Evolutionary conservation across 2,888 invertebrate species (phyloP), one percentile per base, ranked within the genome.

Genomic region (Stenodema calcarata): DNA sequence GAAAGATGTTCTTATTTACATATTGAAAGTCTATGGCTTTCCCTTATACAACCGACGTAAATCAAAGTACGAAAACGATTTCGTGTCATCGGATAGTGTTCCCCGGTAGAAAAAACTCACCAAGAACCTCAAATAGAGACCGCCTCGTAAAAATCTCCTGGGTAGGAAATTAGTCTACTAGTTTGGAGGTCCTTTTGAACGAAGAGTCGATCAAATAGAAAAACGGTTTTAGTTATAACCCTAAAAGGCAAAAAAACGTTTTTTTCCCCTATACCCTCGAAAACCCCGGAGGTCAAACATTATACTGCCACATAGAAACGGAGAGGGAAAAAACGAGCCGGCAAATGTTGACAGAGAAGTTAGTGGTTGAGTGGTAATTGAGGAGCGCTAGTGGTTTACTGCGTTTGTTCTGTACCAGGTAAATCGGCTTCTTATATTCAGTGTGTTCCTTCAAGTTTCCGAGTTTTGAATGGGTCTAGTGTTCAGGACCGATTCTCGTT

Each of bases 111-210:
- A 12, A 70, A 70, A 30, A 1, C 27, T 28, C 73, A 18, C 27
- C 11, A 73, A n/a, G 11, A n/a, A n/a, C 9, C 28, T 14, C 12
- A 35, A 16, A 30, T 6, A 41, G 18, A n/a, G 3, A n/a, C 73
- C 35, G 30, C 73, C 35, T 73, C 73, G 73, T 73, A 73, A 73
- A 73, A 14, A 18, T 30, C 73, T 41, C 41, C 28, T 30, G 35
- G 18, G 35, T 35, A 73, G 69, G 69, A 73, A 73, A 73, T 73
- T 73, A 73, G 73, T 73, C 73, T 73, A 73, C n/a, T 73, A 73
- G 73, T 73, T 41, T 35, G 73, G 73, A 73, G 73, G 73, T 73
- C 73, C 73, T 1, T 73, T 73, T 41, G 73, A 30, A 73, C 0
- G 73, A 28, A 73, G 73, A 30, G n/a, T 30, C 41, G 35, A 73